Evolutionary conservation across 2,113 vertebrate genomes (phyloP), one percentile per base, ranked within the genome.

Genomic region (Sinocyclocheilus grahami): DNA sequence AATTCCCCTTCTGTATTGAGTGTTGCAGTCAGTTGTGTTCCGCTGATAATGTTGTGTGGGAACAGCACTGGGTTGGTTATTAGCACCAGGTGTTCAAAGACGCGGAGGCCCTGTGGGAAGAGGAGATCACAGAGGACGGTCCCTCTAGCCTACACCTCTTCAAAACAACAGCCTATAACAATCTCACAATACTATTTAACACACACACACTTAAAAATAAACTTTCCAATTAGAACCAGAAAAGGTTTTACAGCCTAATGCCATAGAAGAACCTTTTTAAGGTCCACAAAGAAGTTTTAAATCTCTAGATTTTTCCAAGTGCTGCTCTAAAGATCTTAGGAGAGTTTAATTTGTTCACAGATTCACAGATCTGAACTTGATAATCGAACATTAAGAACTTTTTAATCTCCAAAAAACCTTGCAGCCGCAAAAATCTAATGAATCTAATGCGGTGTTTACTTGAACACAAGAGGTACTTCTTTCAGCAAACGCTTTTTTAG

Each of bases 11-110:
- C 22, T 55, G 42, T 46, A 58, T 78, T 58, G 69, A 20, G 55
- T 60, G 55, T 27, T 65, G 48, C 10, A 48, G 58, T 62, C 58
- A n/a, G 58, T 62, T 62, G 22, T 62, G 58, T 62, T 62, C 58
- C 1, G 20, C 69, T 60, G 71, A 74, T 71, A 53, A 72, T 84
- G 37, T 84, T 84, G 60, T 84, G 42, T 74, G 76, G 86, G 39
- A 84, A 82, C 42, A 76, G 72, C 60, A 75, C 60, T 85, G 53
- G 67, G 60, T 53, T 65, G 51, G 85, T 53, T 76, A 82, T 86
- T 72, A 86, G 24, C 39, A 86, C 80, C 75, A 84, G 77, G 77
- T 85, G 87, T 74, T 65, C 67, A 58, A 72, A 74, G 67, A 33
- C 13, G 63, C 24, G 1, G 20, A 63, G 6, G 58, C 24, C 37